A percentile compares a stretch with the other conserved stretches of the same genome.
phyloP scores from a whole-genome alignment of 1,140 invertebrate genomes.

The Dufourea novaeangliae region DNA sequence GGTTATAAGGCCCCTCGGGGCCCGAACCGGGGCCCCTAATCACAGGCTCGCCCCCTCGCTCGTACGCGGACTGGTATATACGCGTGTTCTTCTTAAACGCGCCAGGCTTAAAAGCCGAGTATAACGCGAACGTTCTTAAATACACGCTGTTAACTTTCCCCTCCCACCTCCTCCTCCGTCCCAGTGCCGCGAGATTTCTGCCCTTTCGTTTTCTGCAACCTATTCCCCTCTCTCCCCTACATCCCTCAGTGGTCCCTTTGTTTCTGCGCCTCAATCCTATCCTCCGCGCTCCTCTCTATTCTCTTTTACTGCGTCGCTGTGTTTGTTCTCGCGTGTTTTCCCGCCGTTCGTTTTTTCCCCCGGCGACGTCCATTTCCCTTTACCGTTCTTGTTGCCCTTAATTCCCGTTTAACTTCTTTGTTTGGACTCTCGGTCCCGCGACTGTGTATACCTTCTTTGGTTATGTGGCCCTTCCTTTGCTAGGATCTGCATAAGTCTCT shows the following conservation, averaged over 20 bases:
- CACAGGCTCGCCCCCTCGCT: conserved; percentile 73
- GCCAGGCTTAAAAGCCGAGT: conserved; percentile 63
- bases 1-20: conserved; percentile 73
- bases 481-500: too few relatives aligned
- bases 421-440: too few relatives aligned
- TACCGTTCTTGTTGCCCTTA: too few relatives aligned
- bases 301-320: neutral
- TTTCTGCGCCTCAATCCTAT: neutral
- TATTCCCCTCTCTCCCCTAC: neutral
- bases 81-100: conserved; percentile 64
- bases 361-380: too few relatives aligned
- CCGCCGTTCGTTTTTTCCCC: too few relatives aligned
- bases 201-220: neutral
- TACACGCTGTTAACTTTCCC: conserved; percentile 59
- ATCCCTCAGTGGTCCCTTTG: neutral
- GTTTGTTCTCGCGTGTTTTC: too few relatives aligned
- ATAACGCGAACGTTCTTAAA: conserved; percentile 67
- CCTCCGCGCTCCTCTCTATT: neutral
- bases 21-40: conserved; percentile 75
- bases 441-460: too few relatives aligned
- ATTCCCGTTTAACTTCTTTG: too few relatives aligned
- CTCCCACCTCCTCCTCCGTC: neutral
- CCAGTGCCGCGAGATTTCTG: neutral
- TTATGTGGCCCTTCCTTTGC: too few relatives aligned
- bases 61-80: conserved; percentile 59